These are phyloP conservation scores for Atopsyche davidsoni DNA, from an alignment of 1,140 invertebrate species.

Conservation along the genomic window DNA sequence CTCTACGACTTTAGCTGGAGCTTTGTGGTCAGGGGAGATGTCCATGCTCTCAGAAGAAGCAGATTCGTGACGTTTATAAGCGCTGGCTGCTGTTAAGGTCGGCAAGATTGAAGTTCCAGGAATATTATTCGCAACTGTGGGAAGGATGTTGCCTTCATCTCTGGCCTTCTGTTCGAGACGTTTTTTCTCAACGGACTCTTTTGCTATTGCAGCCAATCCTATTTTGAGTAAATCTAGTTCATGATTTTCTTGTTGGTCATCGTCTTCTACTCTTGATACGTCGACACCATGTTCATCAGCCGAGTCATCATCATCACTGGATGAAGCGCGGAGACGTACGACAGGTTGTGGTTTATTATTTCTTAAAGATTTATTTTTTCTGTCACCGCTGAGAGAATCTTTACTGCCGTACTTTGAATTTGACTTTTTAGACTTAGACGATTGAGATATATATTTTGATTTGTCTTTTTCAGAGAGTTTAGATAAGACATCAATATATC, in stretches of 20 bases:
- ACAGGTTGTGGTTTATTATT: constrained; percentile 46
- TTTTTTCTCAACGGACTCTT: constrained; percentile 47
- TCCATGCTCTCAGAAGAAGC: constrained; percentile 31
- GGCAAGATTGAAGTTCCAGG: not conserved
- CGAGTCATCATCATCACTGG: constrained; percentile 49
- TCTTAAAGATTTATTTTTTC: constrained; percentile 18
- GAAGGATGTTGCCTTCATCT: constrained; percentile 21
- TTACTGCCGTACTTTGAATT: constrained; percentile 18
- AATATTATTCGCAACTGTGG: not conserved
- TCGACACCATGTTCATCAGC: constrained; percentile 41
- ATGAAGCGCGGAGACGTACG: constrained; percentile 57
- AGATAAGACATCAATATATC: constrained; percentile 55
- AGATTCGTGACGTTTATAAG: constrained; percentile 17
- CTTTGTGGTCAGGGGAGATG: constrained; percentile 31
- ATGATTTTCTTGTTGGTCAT: constrained; percentile 48
- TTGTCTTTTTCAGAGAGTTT: constrained; percentile 48
- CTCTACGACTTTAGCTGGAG: constrained; percentile 18
- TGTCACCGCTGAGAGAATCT: constrained; percentile 20
- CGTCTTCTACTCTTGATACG: constrained; percentile 28
- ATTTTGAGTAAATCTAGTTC: constrained; percentile 58
- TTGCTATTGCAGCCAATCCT: constrained; percentile 52
- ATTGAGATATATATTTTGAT: constrained; percentile 46
- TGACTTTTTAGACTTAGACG: constrained; percentile 32
- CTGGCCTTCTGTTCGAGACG: constrained; percentile 34
- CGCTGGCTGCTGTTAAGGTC: not conserved